Evolutionary conservation across 2,888 invertebrate genomes (phyloP), one percentile per base, ranked within the genome.

Genomic region (Scaptodrosophila latifasciaeformis): DNA sequence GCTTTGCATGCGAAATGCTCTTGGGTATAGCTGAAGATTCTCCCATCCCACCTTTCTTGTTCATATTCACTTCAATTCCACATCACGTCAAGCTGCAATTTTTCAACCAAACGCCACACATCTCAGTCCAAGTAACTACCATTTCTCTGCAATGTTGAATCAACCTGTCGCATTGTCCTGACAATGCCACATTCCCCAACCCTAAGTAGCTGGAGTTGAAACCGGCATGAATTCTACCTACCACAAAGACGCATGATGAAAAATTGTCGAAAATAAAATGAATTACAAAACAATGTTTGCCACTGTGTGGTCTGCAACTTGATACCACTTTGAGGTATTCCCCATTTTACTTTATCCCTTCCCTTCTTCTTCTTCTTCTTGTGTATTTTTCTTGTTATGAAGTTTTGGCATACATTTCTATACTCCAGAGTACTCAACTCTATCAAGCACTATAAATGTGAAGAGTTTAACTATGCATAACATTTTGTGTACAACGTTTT

Each of bases 261-360:
- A 61, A 80, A 65, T 79, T 81, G 81, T 78, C 81, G 57, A 54
- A 74, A 75, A 75, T 65, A 67, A 80, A 75, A 75, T 74, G 79
- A 75, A 80, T 75, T 81, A 81, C 81, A 64, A 78, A 81, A 74
- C 75, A 80, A 80, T 80, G 81, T 70, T 67, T 57, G 47, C 55
- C 40, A 18, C 40, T 10, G n/a, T 10, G 12, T 21, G 12, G 40
- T n/a, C 19, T 40, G 19, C 21, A 37, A 37, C 18, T 35, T 37
- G 37, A 37, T 37, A 18, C 37, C 10, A 7, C 37, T 37, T 15
- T 35, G 5, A 27, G 27, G 5, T 27, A n/a, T n/a, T n/a, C n/a
- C n/a, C n/a, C n/a, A n/a, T n/a, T n/a, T n/a, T n/a, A n/a, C n/a
- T n/a, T n/a, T n/a, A n/a, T n/a, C n/a, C n/a, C n/a, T n/a, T 1